phyloP scores from a whole-genome alignment of 2,797 vertebrate genomes.

The Tiaroga cobitis region DNA sequence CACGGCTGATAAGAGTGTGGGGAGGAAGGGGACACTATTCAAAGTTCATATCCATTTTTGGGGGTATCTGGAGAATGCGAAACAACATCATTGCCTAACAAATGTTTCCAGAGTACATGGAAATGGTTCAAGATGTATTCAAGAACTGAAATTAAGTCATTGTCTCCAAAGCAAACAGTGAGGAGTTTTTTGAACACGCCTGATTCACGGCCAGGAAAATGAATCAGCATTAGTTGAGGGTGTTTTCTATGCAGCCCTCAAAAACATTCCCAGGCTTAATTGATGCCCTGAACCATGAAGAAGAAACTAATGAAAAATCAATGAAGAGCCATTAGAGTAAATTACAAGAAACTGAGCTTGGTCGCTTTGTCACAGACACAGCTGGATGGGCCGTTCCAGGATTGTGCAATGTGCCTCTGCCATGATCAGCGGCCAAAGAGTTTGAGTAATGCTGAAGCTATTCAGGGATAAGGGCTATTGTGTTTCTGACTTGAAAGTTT shows the following conservation, averaged over 20 bases:
- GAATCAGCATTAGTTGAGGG: slow-evolving; percentile 13
- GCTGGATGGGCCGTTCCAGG: slow-evolving; percentile 67
- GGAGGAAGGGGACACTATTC: slow-evolving; percentile 26
- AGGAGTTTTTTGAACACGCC: not conserved
- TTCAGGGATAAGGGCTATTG: slow-evolving; percentile 67
- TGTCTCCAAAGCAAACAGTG: slow-evolving; percentile 6
- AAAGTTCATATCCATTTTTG: slow-evolving; percentile 58
- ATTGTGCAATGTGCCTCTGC: slow-evolving; percentile 68
- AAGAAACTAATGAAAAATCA: slow-evolving; percentile 36
- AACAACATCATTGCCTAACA: slow-evolving; percentile 18
- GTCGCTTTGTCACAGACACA: slow-evolving; percentile 49
- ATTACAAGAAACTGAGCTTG: slow-evolving; percentile 39
- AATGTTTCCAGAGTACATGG: slow-evolving; percentile 19
- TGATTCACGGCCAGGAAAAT: not conserved
- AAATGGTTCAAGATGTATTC: slow-evolving; percentile 17
- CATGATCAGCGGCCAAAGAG: slow-evolving; percentile 62
- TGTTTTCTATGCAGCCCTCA: not conserved
- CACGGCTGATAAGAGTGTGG: slow-evolving; percentile 43
- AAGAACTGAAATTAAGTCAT: slow-evolving; percentile 25
- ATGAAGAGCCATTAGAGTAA: slow-evolving; percentile 8
- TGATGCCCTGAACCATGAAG: slow-evolving; percentile 27
- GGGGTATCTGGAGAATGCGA: slow-evolving; percentile 55
- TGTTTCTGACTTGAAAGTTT: slow-evolving; percentile 66
- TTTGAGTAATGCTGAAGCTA: slow-evolving; percentile 67
- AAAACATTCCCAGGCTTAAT: slow-evolving; percentile 19